Evolutionary conservation across 1,140 invertebrate species (phyloP).

Genomic region (Drosophila lacteicornis): DNA sequence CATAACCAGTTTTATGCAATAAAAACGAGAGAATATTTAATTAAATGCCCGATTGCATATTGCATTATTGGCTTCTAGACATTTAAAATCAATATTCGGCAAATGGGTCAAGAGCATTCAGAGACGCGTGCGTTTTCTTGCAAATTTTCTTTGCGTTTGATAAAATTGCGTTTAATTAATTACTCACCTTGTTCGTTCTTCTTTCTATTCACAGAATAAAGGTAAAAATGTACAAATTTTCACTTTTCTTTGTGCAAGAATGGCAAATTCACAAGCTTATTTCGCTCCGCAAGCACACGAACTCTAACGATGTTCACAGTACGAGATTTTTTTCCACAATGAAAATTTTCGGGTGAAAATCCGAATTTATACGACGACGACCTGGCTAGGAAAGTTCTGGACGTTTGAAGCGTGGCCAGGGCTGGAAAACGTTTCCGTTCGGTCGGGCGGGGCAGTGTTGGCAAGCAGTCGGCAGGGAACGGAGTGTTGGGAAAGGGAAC

Average conservation of each 20-base stretch:
- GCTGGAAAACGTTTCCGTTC: too few species aligned
- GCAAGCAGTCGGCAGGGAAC: too few species aligned
- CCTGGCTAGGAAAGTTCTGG: too few species aligned
- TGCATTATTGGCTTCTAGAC: conserved; percentile 36
- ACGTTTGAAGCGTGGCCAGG: too few species aligned
- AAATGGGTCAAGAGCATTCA: conserved; percentile 66
- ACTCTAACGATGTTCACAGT: conserved; percentile 39
- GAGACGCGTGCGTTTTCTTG: conserved; percentile 1
- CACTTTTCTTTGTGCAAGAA: conserved; percentile 60
- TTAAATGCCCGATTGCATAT: neutral
- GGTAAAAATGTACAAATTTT: conserved; percentile 52
- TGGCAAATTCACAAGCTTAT: conserved; percentile 52
- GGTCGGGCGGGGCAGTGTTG: too few species aligned
- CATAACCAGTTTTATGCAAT: neutral
- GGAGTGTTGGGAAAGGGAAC: too few species aligned
- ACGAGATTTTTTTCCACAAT: conserved; percentile 64
- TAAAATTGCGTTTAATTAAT: neutral
- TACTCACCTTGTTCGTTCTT: conserved; percentile 38
- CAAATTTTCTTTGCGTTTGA: neutral
- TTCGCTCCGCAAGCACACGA: conserved; percentile 43
- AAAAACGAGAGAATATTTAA: neutral
- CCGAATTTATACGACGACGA: conserved; percentile 45
- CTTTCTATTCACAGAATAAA: conserved; percentile 61
- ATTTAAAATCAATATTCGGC: conserved; percentile 45
- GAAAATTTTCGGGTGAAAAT: conserved; percentile 17